These are phyloP conservation scores for Nomada lathburiana DNA, from an alignment of 2,888 invertebrate genomes.

Conservation along the genomic window DNA sequence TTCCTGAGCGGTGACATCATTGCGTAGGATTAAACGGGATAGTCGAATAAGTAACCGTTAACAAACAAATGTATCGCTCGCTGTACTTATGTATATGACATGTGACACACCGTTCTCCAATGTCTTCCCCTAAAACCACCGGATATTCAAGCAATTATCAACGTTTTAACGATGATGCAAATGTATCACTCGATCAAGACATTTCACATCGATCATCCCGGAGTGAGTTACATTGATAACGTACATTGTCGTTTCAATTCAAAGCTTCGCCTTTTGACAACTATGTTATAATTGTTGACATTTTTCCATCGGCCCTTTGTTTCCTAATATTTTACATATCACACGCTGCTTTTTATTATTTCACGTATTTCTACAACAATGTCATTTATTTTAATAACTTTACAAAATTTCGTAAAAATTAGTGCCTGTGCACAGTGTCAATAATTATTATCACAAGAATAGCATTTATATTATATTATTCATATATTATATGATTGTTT, in stretches of 20 bases:
- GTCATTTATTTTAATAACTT: not conserved
- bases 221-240: constrained; percentile 71
- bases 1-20: constrained; percentile 24
- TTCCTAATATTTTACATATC: constrained; percentile 8
- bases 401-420: not conserved
- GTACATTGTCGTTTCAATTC: not conserved
- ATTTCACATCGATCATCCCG: constrained; percentile 74
- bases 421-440: not conserved
- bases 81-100: constrained; percentile 44
- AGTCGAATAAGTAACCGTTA: constrained; percentile 20
- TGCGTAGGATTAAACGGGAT: not conserved
- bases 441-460: not conserved
- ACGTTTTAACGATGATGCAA: constrained; percentile 77
- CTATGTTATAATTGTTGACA: not conserved
- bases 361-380: not conserved
- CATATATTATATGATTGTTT: not conserved
- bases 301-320: not conserved
- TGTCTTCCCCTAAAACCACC: constrained; percentile 71
- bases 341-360: not conserved
- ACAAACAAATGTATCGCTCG: constrained; percentile 31
- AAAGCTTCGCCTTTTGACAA: not conserved
- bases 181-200: constrained; percentile 71
- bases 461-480: constrained; percentile 1
- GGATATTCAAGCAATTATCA: constrained; percentile 76
- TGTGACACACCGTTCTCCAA: constrained; percentile 57